Base-by-base conservation (phyloP, 2,797 vertebrate genomes). In the Microctenopoma steveboyesi region DNA sequence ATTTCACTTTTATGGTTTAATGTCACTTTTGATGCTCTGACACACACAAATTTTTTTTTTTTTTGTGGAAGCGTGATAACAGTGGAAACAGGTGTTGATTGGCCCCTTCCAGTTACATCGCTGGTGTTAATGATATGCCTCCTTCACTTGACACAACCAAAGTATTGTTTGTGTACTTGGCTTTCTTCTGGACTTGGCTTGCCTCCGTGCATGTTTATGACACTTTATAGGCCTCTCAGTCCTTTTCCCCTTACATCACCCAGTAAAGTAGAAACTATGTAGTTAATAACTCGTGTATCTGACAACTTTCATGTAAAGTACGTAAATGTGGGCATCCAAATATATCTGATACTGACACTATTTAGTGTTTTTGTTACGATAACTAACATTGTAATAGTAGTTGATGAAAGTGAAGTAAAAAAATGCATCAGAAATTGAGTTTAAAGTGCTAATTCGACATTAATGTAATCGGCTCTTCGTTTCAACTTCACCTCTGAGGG, bases 71-170 rank as follows among this genome's bases (percentile, higher is more conserved):
- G 77, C 30, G 63, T 58, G 78, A 78, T 48, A 60, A 56, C 65
- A 52, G 63, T 37, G 46, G 66, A 71, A 85, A 79, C 82, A 85
- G 85, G 83, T 89, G 85, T 85, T 84, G 84, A 88, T 87, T 85
- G 70, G 83, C 72, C 59, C 66, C 71, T 73, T 75, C 49, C 49
- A 51, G 71, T 78, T 65, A 46, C 63, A 61, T 55, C 76, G 74
- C 52, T 68, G 75, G 83, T 85, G 87, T 77, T 86, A 81, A 84
- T 84, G 73, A 86, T 64, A 78, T 68, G 70, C 76, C 52, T 82
- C 66, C 72, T 64, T 74, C 56, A 3, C 82, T 54, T 67, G 45
- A 73, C 68, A 67, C 63, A 65, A 67, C 39, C 68, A 56, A 64
- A 58, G 74, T 61, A 69, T 73, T 73, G 84, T 84, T 78, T 81